Base-by-base conservation (phyloP, 2,888 invertebrate species). In the Drosophila sordidapex region DNA sequence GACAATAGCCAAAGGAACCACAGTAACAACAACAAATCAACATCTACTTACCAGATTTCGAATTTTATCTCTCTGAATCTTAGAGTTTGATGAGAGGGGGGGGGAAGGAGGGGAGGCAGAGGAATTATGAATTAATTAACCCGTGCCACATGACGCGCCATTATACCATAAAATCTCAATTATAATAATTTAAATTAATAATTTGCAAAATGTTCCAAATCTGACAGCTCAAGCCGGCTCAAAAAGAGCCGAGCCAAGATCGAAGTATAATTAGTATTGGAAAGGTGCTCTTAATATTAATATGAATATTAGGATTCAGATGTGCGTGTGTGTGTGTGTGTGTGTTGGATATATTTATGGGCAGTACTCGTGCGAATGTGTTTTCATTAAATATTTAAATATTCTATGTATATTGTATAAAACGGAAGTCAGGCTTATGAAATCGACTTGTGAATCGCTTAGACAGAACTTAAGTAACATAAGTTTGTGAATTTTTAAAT, bases 101-200 rank as follows among this genome's bases (percentile, higher is more conserved):
- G 25, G 7, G 4, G 6, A 5, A 11, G 21, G 38, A 2, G 11
- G 46, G 46, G 38, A 51, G 48, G 38, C 40, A 56, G 38, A 33
- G 53, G 63, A 48, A 64, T 43, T 31, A 59, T 46, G 48, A 62
- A 60, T 53, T 57, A 51, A 58, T 64, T 48, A 53, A 63, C 27
- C 58, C 18, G 36, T 25, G 71, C 46, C 66, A 62, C 72, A 69
- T 75, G 72, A 68, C 59, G 46, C 57, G 35, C 70, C 70, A 74
- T 66, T 71, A 70, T 78, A 68, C 79, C 70, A 83, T 86, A 69
- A 84, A 86, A 81, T 83, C 82, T 76, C 79, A 76, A 74, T 83
- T 86, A 83, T 76, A 67, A 78, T 78, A 74, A 84, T 83, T 83
- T 81, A 82, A 83, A 86, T 86, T 83, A 82, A 79, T 79, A 83